Evolutionary conservation across 2,797 vertebrate genomes (phyloP), one percentile per base, ranked within the genome.

Genomic region (Mormyrops attenuatus): DNA sequence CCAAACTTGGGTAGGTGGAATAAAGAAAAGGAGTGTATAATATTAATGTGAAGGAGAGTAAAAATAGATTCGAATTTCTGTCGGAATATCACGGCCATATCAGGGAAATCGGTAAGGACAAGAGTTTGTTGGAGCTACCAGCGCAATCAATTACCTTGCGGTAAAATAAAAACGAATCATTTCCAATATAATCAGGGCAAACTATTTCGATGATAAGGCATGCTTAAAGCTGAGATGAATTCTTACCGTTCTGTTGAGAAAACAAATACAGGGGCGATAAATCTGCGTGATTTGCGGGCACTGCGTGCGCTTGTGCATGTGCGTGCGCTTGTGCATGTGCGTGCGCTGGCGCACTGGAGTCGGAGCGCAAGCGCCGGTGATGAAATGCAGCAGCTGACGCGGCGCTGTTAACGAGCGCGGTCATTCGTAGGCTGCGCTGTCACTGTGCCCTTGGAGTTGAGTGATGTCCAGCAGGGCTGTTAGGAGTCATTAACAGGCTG

Each of bases 401-500:
- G 5, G 38, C 2, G 5, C 26, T 30, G 82, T 44, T 52, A 85
- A 85, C 30, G 47, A 52, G 22, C 22, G n/a, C n/a, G n/a, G 82
- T 30, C 82, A 52, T 49, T 49, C 50, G 5, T 52, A 6, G 73
- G 73, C 73, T 41, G 73, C 7, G 17, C 34, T 20, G 22, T 85
- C 84, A 26, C 26, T 13, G 11, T 85, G 84, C 84, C 84, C 50
- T 50, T 53, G 47, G 22, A 85, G 22, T 30, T 85, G 84, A 52
- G 49, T 53, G 49, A 85, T 85, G 82, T 52, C 82, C 82, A 49
- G 82, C 82, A 49, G 47, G 44, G 82, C 82, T 85, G 82, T 85
- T 49, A 85, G 11, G 44, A 52, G 84, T 30, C 84, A 50, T 53
- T 85, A 52, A 53, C 82, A 85, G 82, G 47, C 44, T 26, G 44